phyloP scores from a whole-genome alignment of 2,113 vertebrate genomes.

The Cairina moschata region DNA sequence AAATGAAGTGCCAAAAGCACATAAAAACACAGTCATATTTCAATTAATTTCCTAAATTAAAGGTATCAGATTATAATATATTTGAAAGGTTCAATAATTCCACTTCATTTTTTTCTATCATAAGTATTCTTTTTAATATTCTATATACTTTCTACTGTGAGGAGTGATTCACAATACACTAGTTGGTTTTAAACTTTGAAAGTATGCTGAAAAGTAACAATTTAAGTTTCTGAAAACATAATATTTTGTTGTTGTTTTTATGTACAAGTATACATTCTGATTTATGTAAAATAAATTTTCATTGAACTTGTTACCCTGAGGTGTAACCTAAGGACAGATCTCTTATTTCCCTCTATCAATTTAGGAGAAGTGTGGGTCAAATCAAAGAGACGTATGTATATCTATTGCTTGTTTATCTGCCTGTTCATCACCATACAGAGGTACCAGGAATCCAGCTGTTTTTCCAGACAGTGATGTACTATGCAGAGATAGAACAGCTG shows the following conservation, averaged over 20 bases:
- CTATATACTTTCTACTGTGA: neutral
- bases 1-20: neutral
- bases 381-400: neutral
- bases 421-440: neutral
- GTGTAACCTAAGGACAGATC: neutral
- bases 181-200: neutral
- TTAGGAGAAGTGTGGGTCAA: neutral
- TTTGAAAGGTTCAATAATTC: neutral
- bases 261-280: neutral
- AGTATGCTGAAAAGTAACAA: neutral
- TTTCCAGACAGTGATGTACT: neutral
- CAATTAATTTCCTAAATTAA: neutral
- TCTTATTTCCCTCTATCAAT: neutral
- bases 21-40: neutral
- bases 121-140: neutral
- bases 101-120: neutral
- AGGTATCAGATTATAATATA: neutral
- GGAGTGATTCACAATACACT: neutral
- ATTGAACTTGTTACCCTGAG: neutral
- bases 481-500: neutral
- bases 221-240: neutral
- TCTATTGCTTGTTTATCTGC: neutral
- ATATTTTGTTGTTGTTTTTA: neutral
- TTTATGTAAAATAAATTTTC: neutral
- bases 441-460: neutral